These are phyloP conservation scores for Chrysolina americana DNA, from an alignment of 2,888 invertebrate species.

Conservation along the genomic window DNA sequence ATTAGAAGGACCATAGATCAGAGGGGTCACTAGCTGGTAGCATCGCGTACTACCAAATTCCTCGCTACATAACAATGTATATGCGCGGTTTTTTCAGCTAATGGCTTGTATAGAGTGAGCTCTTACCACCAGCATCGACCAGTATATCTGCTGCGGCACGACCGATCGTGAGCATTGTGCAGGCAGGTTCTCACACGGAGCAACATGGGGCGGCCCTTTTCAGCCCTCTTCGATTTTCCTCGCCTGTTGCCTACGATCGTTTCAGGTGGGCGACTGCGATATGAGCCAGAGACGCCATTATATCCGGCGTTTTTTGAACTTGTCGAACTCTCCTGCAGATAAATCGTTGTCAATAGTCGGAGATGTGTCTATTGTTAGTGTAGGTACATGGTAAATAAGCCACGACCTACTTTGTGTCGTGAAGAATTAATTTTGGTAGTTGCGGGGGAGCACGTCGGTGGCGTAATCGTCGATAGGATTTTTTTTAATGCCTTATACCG, in stretches of 20 bases:
- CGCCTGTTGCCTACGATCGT: constrained; percentile 26
- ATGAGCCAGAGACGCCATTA: constrained; percentile 56
- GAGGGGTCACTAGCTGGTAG: constrained; percentile 52
- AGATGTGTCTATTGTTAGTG: constrained; percentile 57
- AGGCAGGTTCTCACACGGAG: constrained; percentile 64
- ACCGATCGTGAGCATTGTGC: constrained; percentile 64
- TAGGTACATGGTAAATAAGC: constrained; percentile 56
- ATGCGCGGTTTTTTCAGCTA: constrained; percentile 55
- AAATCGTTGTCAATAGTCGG: constrained; percentile 58
- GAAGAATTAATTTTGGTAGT: background rate
- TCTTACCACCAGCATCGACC: constrained; percentile 66
- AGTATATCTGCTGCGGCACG: constrained; percentile 64
- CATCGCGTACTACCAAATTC: constrained; percentile 56
- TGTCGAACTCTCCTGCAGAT: constrained; percentile 51
- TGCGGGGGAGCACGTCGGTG: too few relatives aligned
- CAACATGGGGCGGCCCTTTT: constrained; percentile 57
- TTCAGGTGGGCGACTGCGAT: constrained; percentile 52
- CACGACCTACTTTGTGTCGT: constrained; percentile 51
- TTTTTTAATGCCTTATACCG: too few relatives aligned
- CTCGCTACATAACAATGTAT: constrained; percentile 55
- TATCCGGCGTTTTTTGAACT: constrained; percentile 58
- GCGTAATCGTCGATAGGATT: too few relatives aligned
- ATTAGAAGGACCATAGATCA: constrained; percentile 53
- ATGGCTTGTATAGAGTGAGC: constrained; percentile 62
- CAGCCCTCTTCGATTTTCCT: constrained; percentile 24